Evolutionary conservation across 2,888 invertebrate genomes (phyloP), one percentile per base, ranked within the genome.

Genomic region (Phrixothrix hirtus): DNA sequence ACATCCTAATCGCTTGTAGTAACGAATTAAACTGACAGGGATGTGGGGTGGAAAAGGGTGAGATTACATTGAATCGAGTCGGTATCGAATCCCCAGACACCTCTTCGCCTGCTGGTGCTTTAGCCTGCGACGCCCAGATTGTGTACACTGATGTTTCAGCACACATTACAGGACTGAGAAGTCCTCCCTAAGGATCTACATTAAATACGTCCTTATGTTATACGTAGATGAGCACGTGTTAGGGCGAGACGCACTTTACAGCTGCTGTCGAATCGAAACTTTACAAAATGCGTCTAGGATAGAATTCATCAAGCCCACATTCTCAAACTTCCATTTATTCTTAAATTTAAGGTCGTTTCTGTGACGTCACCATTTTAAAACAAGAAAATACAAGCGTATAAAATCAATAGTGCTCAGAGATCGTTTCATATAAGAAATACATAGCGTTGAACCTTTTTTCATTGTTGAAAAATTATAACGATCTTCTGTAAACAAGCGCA

Each of bases 101-200:
- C 60, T 60, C 60, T 56, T 54, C 55, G 58, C 57, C 60, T 59
- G 45, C 54, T 57, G 60, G 55, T 46, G 46, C 35, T 38, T 14
- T 25, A 34, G 44, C 54, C 54, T 50, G 50, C 51, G 47, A 51
- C 51, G 58, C 59, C 56, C 60, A 62, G 62, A 60, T 62, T 60
- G 60, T 58, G 61, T 59, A 59, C 56, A 59, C 49, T 58, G 61
- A 59, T 60, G 61, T 58, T 58, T 59, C 61, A 59, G 49, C 56
- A 53, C 47, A 54, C 52, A 51, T 37, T 47, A 52, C 48, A 52
- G 55, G 38, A 47, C 46, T 46, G 50, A 49, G 44, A 55, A 55
- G 54, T 47, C 43, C 43, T 54, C 54, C 54, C 54, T n/a, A 48
- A 52, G 51, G 50, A 45, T 41, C 50, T 39, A 50, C 54, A 25